Evolutionary conservation across 2,797 vertebrate genomes (phyloP).

Genomic region (Acrossocheilus fasciatus): DNA sequence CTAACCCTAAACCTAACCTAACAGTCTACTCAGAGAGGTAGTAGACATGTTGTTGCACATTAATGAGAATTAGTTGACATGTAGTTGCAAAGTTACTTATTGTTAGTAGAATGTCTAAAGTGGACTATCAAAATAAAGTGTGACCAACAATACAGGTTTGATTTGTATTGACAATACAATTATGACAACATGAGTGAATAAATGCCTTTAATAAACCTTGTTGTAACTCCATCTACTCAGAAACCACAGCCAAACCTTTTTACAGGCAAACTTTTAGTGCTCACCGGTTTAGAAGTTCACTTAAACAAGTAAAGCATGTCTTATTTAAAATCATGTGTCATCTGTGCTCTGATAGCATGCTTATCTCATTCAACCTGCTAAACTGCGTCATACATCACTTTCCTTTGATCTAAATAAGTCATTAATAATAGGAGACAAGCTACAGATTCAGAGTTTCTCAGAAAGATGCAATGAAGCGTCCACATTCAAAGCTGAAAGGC

Average conservation of each 20-base stretch:
- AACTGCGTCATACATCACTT: not conserved
- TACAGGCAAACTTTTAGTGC: not conserved
- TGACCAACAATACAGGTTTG: not conserved
- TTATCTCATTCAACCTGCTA: not conserved
- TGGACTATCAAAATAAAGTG: too few relatives aligned
- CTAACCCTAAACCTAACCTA: too few relatives aligned
- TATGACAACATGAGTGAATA: not conserved
- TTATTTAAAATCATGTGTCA: slow-evolving; percentile 2
- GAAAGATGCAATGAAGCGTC: slow-evolving; percentile 23
- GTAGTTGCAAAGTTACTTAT: too few relatives aligned
- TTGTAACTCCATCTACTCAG: not conserved
- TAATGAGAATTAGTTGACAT: too few relatives aligned
- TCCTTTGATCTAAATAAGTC: slow-evolving; percentile 17
- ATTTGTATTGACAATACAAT: not conserved
- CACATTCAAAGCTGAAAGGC: slow-evolving; percentile 14
- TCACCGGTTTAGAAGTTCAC: not conserved
- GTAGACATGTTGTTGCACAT: too few relatives aligned
- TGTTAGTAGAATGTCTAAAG: too few relatives aligned
- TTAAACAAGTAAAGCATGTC: not conserved
- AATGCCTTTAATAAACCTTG: not conserved
- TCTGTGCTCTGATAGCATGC: not conserved
- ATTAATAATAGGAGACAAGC: slow-evolving; percentile 15
- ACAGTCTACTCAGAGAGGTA: too few relatives aligned
- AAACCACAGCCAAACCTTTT: not conserved
- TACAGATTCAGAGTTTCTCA: not conserved